Conservation (phyloP, 2,888 invertebrate species). For the Nomada hirtipes region DNA sequence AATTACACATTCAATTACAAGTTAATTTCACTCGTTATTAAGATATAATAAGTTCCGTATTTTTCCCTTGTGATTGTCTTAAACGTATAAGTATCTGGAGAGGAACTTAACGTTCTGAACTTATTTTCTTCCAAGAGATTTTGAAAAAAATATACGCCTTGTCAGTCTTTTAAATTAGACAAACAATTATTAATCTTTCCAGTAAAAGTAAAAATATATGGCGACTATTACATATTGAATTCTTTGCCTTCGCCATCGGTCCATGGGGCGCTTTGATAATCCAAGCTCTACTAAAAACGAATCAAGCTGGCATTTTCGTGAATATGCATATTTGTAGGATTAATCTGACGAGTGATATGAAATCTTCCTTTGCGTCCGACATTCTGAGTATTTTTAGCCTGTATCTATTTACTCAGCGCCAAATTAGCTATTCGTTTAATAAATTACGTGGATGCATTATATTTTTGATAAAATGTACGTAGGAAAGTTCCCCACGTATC, state of each 20-base stretch:
- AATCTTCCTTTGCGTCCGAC: constrained; percentile 15
- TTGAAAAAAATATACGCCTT: too few species aligned
- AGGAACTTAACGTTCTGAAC: too few species aligned
- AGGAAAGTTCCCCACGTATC: not conserved
- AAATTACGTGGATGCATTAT: constrained; percentile 32
- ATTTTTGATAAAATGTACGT: constrained; percentile 7
- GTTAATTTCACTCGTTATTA: too few species aligned
- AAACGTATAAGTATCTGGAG: too few species aligned
- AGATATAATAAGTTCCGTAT: too few species aligned
- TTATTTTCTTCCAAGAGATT: too few species aligned
- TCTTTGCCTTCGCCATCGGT: not conserved
- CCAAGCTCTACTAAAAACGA: not conserved
- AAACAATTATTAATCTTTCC: too few species aligned
- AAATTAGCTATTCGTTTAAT: constrained; percentile 31
- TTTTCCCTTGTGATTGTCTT: too few species aligned
- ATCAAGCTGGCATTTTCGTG: not conserved
- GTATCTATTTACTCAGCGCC: not conserved
- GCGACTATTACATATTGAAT: not conserved
- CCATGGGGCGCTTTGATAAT: not conserved
- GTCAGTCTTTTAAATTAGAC: too few species aligned
- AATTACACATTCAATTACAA: too few species aligned
- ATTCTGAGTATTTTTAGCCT: not conserved
- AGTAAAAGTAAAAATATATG: too few species aligned
- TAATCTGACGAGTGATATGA: constrained; percentile 39
- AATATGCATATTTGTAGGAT: constrained; percentile 12